These are phyloP conservation scores for Artemisiospiza belli DNA, from an alignment of 2,113 vertebrate genomes.

Conservation along the genomic window DNA sequence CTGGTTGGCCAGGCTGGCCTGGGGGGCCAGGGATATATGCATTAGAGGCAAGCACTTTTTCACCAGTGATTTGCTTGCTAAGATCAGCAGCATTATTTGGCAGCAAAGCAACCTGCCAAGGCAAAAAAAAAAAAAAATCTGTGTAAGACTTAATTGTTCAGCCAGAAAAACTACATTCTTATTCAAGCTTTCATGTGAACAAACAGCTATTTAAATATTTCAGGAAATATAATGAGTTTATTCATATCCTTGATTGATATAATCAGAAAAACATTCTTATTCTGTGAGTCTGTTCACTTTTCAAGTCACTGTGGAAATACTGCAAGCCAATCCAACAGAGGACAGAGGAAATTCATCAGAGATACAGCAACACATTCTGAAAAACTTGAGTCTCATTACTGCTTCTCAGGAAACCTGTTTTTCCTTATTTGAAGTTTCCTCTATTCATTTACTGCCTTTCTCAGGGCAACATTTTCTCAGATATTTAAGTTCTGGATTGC, in stretches of 20 bases:
- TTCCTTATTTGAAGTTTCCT: neutral
- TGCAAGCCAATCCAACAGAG: neutral
- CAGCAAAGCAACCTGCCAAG: slow-evolving; percentile 85
- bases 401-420: neutral
- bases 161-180: neutral
- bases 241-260: neutral
- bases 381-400: neutral
- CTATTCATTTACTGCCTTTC: neutral
- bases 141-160: neutral
- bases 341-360: neutral
- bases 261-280: neutral
- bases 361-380: neutral
- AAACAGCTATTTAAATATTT: neutral
- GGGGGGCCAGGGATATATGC: slow-evolving; percentile 86
- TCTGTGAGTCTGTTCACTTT: neutral
- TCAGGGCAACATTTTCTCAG: neutral
- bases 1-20: slow-evolving; percentile 84
- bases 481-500: neutral
- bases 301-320: neutral
- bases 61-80: slow-evolving; percentile 86
- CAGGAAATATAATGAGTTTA: neutral
- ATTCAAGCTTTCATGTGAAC: neutral
- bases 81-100: slow-evolving; percentile 85
- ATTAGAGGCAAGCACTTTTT: slow-evolving; percentile 85
- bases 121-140: neutral